Conservation (phyloP, 2,797 vertebrate species). For the Thamnophis elegans region DNA sequence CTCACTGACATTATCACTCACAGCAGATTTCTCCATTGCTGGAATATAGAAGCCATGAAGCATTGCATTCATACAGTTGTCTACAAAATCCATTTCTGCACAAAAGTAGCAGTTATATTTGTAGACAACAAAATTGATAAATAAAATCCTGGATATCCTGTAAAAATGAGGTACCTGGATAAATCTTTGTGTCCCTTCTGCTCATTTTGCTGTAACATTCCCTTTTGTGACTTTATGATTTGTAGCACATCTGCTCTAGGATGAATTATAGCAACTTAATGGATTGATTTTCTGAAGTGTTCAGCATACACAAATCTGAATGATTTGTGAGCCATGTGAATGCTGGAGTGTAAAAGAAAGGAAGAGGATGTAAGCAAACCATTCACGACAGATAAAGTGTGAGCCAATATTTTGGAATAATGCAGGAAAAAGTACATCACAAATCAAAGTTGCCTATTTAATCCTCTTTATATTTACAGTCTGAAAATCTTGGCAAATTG, state of each 20-base stretch:
- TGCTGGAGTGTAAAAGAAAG: not conserved
- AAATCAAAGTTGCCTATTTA: slow-evolving; percentile 31
- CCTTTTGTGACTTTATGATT: not conserved
- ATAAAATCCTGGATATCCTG: slow-evolving; percentile 65
- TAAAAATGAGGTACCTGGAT: slow-evolving; percentile 38
- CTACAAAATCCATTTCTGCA: slow-evolving; percentile 83
- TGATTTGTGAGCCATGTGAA: slow-evolving; percentile 19
- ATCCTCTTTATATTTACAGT: slow-evolving; percentile 19
- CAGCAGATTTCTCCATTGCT: not conserved
- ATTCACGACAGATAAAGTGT: slow-evolving; percentile 13
- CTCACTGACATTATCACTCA: too few relatives aligned
- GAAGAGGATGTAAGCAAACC: slow-evolving; percentile 10
- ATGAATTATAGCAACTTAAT: not conserved
- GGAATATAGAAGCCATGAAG: not conserved
- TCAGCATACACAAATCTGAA: slow-evolving; percentile 4
- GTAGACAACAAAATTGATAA: slow-evolving; percentile 73
- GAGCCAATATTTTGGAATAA: not conserved
- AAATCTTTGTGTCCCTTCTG: not conserved
- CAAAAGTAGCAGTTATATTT: slow-evolving; percentile 75
- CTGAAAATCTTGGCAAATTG: slow-evolving; percentile 10
- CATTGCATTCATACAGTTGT: slow-evolving; percentile 46
- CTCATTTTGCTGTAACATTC: not conserved
- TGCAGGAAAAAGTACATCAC: not conserved
- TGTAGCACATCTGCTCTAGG: not conserved
- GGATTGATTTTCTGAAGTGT: slow-evolving; percentile 21